These are phyloP conservation scores for Zootoca vivipara DNA, from an alignment of 2,113 vertebrate species.

Conservation along the genomic window DNA sequence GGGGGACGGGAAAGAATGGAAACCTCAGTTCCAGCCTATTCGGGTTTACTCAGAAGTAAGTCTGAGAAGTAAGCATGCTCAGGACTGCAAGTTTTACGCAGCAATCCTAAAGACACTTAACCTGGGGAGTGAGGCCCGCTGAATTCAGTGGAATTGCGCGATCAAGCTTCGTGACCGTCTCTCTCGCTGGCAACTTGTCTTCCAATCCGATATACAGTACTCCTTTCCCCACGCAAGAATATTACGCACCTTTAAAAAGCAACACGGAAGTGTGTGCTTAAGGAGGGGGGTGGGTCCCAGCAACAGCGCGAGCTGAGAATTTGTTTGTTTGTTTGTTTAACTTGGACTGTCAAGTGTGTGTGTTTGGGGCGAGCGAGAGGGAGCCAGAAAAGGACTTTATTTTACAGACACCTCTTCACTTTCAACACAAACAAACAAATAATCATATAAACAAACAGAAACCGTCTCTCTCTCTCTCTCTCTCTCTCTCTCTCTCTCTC, in stretches of 20 bases:
- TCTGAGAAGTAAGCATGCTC: background rate
- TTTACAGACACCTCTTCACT: constrained; percentile 11
- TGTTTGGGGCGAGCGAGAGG: background rate
- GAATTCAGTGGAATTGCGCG: too few relatives aligned
- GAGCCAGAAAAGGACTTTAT: background rate
- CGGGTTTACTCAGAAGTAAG: background rate
- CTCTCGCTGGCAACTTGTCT: too few relatives aligned
- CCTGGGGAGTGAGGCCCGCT: too few relatives aligned
- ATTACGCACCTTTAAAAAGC: too few relatives aligned
- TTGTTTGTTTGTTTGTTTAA: background rate
- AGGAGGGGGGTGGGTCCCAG: background rate
- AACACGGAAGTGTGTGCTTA: too few relatives aligned
- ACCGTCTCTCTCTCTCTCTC: too few relatives aligned
- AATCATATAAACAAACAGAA: constrained; percentile 21
- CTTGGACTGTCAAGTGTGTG: background rate
- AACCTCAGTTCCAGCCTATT: background rate
- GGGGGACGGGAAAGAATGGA: background rate
- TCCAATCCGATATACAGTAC: too few relatives aligned
- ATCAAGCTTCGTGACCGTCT: too few relatives aligned
- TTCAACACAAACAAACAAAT: constrained; percentile 21
- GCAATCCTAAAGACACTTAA: too few relatives aligned
- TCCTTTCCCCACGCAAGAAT: too few relatives aligned
- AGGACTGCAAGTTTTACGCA: too few relatives aligned
- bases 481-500: constrained; percentile 14
- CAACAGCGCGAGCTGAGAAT: background rate